Conservation (phyloP, 2,888 invertebrate species). For the Sarcophaga subvicina region DNA sequence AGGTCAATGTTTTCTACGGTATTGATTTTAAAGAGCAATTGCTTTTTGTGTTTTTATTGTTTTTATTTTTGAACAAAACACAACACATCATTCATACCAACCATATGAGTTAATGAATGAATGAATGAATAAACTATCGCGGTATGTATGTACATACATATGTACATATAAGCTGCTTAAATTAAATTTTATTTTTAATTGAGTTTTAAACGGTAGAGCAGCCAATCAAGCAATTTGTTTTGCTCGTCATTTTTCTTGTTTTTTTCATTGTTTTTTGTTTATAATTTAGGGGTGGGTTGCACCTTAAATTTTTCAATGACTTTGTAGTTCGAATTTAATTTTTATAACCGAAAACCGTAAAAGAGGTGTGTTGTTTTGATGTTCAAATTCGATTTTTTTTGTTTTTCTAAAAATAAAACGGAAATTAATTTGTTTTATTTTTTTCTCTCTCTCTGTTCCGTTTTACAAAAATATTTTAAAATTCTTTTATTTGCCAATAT, state of each 20-base stretch:
- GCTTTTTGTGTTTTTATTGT: conserved; percentile 26
- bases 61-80: not conserved
- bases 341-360: conserved; percentile 18
- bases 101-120: too few species aligned
- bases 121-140: too few species aligned
- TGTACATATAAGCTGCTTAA: not conserved
- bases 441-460: not conserved
- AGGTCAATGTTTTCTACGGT: conserved; percentile 69
- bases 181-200: conserved; percentile 53
- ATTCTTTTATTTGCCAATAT: not conserved
- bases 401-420: conserved; percentile 23
- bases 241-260: not conserved
- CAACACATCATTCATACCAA: too few species aligned
- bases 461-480: not conserved
- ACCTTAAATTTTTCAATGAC: conserved; percentile 41
- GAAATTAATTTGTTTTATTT: conserved; percentile 53
- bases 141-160: too few species aligned
- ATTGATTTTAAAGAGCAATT: conserved; percentile 68
- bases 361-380: conserved; percentile 47
- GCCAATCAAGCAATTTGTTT: conserved; percentile 18
- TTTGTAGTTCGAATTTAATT: not conserved
- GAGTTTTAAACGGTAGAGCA: conserved; percentile 38
- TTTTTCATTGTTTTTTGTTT: not conserved
- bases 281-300: conserved; percentile 59
- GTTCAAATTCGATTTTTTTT: not conserved